Base-by-base conservation (phyloP, 2,797 vertebrate species). In the Peromyscus nudipes region DNA sequence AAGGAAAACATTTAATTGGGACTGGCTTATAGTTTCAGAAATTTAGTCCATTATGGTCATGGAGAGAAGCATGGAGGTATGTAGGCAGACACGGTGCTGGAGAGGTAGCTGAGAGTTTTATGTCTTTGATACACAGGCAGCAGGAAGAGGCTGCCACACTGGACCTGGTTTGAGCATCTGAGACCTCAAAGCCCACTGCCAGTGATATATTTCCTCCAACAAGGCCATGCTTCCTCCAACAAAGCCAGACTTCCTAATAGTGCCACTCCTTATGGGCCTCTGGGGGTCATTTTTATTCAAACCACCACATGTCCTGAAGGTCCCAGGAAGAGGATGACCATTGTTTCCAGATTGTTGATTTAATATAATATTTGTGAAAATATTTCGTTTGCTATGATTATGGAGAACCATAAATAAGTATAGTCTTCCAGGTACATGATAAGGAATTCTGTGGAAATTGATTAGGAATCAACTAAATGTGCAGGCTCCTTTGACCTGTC, bases 321-420 rank as follows among this genome's bases (percentile, higher is more conserved):
- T 77, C 79, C 73, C 55, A 49, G n/a, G 6, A 93, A 43, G 40
- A 62, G 21, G 12, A n/a, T 43, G 11, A 52, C 31, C 37, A n/a
- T 52, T 62, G 23, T 43, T 62, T 95, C 40, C 25, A 79, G 79
- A 40, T n/a, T 37, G 27, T 71, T 91, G 34, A 60, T 81, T 52
- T 62, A 52, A 57, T 46, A 84, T 17, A 37, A 34, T 94, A 67
- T 37, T 92, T 92, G 75, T 92, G 69, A 86, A 80, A 71, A 64
- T 94, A 81, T 65, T 96, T 88, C 81, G 16, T 69, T 94, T 93
- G 25, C 64, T 91, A 16, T 89, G 40, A 82, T 86, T 27, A 57
- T 89, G 37, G 64, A 49, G 40, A 57, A 69, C n/a, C 82, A 27
- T 67, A 92, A 91, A 87, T 55, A 80, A 94, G 69, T 75, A n/a